These are phyloP conservation scores for Aegithalos caudatus DNA, from an alignment of 2,113 vertebrate species.

Conservation along the genomic window DNA sequence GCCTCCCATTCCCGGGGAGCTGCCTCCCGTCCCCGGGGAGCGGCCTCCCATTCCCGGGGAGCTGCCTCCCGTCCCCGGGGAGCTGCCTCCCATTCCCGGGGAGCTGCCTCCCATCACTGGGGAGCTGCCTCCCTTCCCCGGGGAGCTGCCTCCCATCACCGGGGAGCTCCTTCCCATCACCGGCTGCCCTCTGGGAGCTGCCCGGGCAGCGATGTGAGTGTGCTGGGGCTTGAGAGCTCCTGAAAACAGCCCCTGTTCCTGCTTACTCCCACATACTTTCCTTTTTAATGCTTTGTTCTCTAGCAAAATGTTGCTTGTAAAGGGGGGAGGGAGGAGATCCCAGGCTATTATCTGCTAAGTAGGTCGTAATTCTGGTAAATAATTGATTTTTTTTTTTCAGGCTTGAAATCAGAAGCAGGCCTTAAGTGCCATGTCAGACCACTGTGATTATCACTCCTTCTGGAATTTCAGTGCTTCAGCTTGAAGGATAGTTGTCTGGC, in stretches of 20 bases:
- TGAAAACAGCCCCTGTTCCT: not conserved
- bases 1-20: not conserved
- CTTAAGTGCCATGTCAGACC: not conserved
- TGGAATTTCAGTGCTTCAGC: not conserved
- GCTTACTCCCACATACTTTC: not conserved
- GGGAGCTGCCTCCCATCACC: no score
- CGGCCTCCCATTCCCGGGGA: no score
- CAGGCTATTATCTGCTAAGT: constrained; percentile 35
- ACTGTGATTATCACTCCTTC: not conserved
- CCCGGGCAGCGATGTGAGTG: not conserved
- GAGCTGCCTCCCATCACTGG: no score
- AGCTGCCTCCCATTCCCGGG: no score
- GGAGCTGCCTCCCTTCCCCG: no score
- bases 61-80: no score
- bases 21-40: no score
- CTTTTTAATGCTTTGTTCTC: not conserved
- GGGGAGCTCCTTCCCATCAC: not conserved
- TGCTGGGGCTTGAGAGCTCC: not conserved
- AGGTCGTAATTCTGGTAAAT: constrained; percentile 37
- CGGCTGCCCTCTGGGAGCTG: not conserved
- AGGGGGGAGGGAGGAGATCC: not conserved
- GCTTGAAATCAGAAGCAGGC: not conserved
- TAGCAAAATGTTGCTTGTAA: not conserved
- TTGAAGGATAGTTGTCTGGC: not conserved
- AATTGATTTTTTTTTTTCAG: constrained; percentile 16